A percentile compares a stretch with the other conserved stretches of the same genome.
phyloP scores from a whole-genome alignment of 2,113 vertebrate genomes.

The Cynopterus brachyotis region DNA sequence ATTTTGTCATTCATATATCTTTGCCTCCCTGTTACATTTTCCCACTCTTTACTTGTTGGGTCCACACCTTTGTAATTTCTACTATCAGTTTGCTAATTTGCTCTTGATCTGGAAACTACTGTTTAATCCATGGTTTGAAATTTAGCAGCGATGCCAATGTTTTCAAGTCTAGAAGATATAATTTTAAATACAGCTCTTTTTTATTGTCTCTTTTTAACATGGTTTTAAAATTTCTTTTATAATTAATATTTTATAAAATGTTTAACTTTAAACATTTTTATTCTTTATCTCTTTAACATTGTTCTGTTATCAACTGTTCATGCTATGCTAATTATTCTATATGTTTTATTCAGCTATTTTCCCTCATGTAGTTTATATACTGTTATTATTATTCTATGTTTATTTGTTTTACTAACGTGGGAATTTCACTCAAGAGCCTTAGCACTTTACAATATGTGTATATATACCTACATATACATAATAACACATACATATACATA shows the following conservation, averaged over 20 bases:
- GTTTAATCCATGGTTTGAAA: not conserved
- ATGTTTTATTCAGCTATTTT: not conserved
- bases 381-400: not conserved
- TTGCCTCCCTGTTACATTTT: not conserved
- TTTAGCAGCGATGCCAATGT: not conserved
- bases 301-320: not conserved
- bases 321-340: not conserved
- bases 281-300: not conserved
- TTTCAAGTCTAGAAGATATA: not conserved
- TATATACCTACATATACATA: no score
- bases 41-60: not conserved
- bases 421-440: not conserved
- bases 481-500: not conserved
- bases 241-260: no score
- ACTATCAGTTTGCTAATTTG: not conserved
- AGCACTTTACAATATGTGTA: no score
- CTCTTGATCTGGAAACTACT: not conserved
- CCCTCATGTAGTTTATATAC: not conserved
- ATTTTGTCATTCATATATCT: not conserved
- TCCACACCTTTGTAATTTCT: not conserved
- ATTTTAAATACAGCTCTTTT: not conserved
- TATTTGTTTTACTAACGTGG: not conserved
- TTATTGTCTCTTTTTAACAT: not conserved
- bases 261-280: not conserved
- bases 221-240: not conserved